A percentile compares a stretch with the other conserved stretches of the same genome.
phyloP scores from a whole-genome alignment of 92 coral and sea anemone species.

The Heteractis magnifica region DNA sequence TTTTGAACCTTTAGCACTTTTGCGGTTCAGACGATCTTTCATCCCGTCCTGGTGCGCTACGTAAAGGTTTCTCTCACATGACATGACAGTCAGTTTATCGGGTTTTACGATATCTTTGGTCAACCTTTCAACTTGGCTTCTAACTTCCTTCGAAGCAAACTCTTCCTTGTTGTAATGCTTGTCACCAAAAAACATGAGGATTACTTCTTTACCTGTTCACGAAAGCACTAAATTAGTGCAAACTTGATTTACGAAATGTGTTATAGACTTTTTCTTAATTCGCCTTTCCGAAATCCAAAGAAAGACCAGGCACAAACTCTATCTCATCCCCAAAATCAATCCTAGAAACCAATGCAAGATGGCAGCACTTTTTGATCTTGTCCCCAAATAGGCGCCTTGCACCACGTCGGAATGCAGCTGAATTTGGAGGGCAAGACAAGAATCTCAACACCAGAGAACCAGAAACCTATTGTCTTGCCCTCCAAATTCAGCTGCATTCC shows the following conservation, averaged over 20 bases:
- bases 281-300: not conserved
- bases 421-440: no score
- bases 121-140: not conserved
- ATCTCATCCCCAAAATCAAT: no score
- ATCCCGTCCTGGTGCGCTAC: not conserved
- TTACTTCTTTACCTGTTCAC: not conserved
- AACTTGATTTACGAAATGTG: not conserved
- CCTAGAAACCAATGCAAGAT: no score
- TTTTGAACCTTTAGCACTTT: not conserved
- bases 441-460: no score
- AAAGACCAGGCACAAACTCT: no score
- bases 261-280: no score
- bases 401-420: no score
- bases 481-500: no score
- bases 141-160: not conserved
- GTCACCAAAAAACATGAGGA: conserved; percentile 14
- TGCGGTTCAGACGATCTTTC: not conserved
- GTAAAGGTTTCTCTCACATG: conserved; percentile 4
- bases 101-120: not conserved
- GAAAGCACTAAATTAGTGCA: not conserved
- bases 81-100: conserved; percentile 15
- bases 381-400: no score
- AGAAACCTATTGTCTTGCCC: no score
- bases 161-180: not conserved
- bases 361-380: no score